Conservation (phyloP, 2,113 vertebrate species). For the Otis tarda region DNA sequence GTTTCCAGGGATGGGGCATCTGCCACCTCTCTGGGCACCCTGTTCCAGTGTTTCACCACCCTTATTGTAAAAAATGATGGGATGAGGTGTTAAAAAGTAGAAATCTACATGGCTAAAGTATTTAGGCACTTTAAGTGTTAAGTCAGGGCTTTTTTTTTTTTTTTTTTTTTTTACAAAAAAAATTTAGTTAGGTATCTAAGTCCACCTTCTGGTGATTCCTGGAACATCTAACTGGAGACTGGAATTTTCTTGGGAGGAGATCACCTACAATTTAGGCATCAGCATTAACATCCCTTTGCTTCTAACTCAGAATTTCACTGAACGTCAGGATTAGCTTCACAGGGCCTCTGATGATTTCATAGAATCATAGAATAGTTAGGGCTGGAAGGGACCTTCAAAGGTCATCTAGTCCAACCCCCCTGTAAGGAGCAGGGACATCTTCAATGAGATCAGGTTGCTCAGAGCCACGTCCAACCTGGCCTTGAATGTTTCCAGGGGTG, state of each 20-base stretch:
- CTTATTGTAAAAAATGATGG: background rate
- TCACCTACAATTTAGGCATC: background rate
- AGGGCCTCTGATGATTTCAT: background rate
- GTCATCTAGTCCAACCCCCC: no score
- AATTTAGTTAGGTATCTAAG: conserved; percentile 17
- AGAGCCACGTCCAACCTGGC: no score
- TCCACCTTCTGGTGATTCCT: conserved; percentile 48
- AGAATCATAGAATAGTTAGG: no score
- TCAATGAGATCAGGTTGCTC: no score
- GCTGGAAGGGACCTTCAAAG: no score
- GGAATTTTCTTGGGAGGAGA: background rate
- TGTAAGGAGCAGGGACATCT: no score
- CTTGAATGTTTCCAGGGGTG: no score
- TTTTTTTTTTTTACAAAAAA: background rate
- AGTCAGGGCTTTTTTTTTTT: accelerated
- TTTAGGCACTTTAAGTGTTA: background rate
- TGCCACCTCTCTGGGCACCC: no score
- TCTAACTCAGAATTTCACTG: background rate
- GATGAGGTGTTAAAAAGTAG: background rate
- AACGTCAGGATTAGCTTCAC: background rate
- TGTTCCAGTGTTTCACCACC: no score
- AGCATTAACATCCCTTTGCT: background rate
- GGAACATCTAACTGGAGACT: conserved; percentile 17
- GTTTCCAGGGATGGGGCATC: no score
- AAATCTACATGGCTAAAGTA: background rate